Conservation (phyloP, 2,888 invertebrate genomes). For the Cheilosia variabilis region DNA sequence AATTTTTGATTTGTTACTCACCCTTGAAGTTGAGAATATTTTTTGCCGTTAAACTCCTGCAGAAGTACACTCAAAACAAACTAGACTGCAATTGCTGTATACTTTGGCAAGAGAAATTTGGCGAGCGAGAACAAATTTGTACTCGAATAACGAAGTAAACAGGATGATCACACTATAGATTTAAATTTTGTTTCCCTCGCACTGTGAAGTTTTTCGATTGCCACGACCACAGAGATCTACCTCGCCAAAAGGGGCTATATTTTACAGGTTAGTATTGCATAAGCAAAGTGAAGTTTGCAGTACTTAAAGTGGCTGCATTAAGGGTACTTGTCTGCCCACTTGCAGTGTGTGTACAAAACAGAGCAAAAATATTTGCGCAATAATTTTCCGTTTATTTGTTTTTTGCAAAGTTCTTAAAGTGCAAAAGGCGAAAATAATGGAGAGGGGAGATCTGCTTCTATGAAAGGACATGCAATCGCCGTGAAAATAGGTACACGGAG, state of each 20-base stretch:
- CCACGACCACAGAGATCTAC: conserved; percentile 6
- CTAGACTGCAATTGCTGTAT: conserved; percentile 37
- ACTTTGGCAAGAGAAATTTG: not conserved
- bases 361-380: conserved; percentile 23
- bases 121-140: conserved; percentile 15
- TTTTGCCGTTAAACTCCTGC: conserved; percentile 10
- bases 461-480: too few species aligned
- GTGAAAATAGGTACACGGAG: too few species aligned
- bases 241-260: not conserved
- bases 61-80: conserved; percentile 21
- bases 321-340: conserved; percentile 7
- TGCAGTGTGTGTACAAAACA: not conserved
- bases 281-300: not conserved
- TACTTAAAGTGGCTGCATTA: conserved; percentile 8
- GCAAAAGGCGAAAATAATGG: not conserved
- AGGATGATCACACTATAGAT: conserved; percentile 14
- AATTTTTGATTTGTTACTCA: conserved; percentile 6
- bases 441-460: not conserved
- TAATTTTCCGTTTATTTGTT: not conserved
- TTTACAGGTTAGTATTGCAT: not conserved
- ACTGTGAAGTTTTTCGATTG: conserved; percentile 23
- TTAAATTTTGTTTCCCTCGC: not conserved
- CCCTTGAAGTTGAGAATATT: not conserved
- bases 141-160: conserved; percentile 45
- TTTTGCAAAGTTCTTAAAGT: not conserved